Evolutionary conservation across 2,888 invertebrate species (phyloP), one percentile per base, ranked within the genome.

Genomic region (Sesia apiformis): DNA sequence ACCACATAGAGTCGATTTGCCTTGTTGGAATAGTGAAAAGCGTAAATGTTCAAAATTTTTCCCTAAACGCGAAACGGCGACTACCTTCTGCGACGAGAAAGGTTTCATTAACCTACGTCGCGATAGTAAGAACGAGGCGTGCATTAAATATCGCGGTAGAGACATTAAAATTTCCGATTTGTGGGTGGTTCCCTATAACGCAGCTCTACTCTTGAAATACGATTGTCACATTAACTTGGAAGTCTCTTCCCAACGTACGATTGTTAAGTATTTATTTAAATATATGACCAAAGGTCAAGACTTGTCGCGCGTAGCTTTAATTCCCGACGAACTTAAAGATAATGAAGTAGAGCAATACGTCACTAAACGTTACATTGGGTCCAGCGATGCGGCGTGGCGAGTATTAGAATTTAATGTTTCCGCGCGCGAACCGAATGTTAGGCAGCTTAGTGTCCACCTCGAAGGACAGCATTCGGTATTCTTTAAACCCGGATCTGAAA

Each of bases 151-250:
- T 43, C n/a, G n/a, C 43, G n/a, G 7, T 43, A 43, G n/a, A 43
- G 43, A 5, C n/a, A 43, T 43, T 43, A n/a, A 3, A 38, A 46
- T 53, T 40, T 51, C 43, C 38, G 57, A 57, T 53, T 39, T 50
- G 7, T 57, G 57, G 57, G 53, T 57, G 5, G 57, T 57, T 4
- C 57, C 57, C n/a, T 57, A 57, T 50, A 55, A 57, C 40, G 55
- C 57, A 7, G 53, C 53, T 41, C 53, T 55, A 51, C 53, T 57
- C 4, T n/a, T 57, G 23, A 53, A 52, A 53, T 57, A 57, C 49
- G 53, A 57, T 49, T 42, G 42, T 39, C 57, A 57, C 42, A 52
- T 57, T 4, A 55, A 55, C 40, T 40, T 57, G 23, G 53, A 56
- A 58, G 46, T 51, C 6, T 8, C 51, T 38, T 42, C 56, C 38